Percentiles rank a stretch among this genome's conserved stretches.
Evolutionary conservation across 2,888 invertebrate genomes (phyloP).

Genomic region (Leucoptera coffeella): DNA sequence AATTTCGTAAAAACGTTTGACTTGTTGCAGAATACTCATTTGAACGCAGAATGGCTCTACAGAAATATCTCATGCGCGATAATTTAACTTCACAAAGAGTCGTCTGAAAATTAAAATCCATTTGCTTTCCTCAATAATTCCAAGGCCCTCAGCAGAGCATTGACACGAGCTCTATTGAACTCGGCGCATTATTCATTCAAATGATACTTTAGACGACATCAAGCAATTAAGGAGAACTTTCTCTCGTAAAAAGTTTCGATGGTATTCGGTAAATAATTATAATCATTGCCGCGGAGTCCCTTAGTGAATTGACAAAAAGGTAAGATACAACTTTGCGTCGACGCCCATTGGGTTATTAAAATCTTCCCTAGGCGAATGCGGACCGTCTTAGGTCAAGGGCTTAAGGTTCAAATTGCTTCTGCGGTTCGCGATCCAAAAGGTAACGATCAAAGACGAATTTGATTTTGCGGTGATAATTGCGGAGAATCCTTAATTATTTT

Average conservation of each 20-base stretch:
- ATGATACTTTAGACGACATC: slow-evolving; percentile 33
- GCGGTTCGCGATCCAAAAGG: slow-evolving; percentile 16
- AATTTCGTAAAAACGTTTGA: too few species aligned
- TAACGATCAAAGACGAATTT: slow-evolving; percentile 46
- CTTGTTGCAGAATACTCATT: slow-evolving; percentile 17
- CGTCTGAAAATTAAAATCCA: slow-evolving; percentile 25
- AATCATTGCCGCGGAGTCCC: slow-evolving; percentile 38
- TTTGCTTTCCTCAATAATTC: slow-evolving; percentile 21
- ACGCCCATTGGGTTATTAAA: slow-evolving; percentile 40
- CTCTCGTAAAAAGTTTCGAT: slow-evolving; percentile 28
- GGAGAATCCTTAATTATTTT: slow-evolving; percentile 53
- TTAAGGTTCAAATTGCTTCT: slow-evolving; percentile 18
- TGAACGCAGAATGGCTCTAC: slow-evolving; percentile 25
- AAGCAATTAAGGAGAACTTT: slow-evolving; percentile 27
- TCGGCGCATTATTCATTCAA: slow-evolving; percentile 32
- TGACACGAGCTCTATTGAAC: slow-evolving; percentile 25
- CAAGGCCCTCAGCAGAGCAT: slow-evolving; percentile 16
- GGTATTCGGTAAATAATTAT: slow-evolving; percentile 51
- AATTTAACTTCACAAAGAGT: slow-evolving; percentile 31
- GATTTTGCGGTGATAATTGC: slow-evolving; percentile 51
- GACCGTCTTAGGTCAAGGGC: too few species aligned
- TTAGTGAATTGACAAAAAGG: slow-evolving; percentile 43
- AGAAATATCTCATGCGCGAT: slow-evolving; percentile 32
- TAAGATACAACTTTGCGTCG: slow-evolving; percentile 32
- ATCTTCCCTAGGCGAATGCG: too few species aligned